Conservation (phyloP, 1,140 invertebrate species). For the Centruroides sculpturatus region DNA sequence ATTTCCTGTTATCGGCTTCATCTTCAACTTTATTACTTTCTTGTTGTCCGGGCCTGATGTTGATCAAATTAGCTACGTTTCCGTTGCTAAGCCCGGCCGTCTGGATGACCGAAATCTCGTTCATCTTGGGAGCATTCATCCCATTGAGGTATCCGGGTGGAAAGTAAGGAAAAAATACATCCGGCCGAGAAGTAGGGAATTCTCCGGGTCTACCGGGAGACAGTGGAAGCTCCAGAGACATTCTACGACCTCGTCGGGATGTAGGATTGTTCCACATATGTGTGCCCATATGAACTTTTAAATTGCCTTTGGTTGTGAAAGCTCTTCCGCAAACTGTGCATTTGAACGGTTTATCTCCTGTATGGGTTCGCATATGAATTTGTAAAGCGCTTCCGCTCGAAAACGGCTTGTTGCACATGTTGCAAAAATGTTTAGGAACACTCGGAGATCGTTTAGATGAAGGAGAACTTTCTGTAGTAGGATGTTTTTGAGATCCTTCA, state of each 20-base stretch:
- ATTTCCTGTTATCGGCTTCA: not conserved
- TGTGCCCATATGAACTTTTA: constrained; percentile 97
- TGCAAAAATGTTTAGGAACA: constrained; percentile 78
- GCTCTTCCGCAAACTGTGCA: constrained; percentile 47
- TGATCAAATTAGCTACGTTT: constrained; percentile 30
- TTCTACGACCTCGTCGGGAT: constrained; percentile 75
- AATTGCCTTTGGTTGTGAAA: constrained; percentile 79
- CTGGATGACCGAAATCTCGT: constrained; percentile 48
- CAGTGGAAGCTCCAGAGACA: constrained; percentile 79
- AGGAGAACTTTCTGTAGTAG: too few relatives aligned
- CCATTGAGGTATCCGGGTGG: constrained; percentile 29
- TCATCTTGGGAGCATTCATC: constrained; percentile 33
- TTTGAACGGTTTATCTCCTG: constrained; percentile 23
- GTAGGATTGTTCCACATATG: constrained; percentile 93
- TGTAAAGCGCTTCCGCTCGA: constrained; percentile 20
- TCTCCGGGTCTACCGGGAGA: constrained; percentile 55
- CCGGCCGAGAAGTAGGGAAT: constrained; percentile 58
- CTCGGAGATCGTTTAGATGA: constrained; percentile 30
- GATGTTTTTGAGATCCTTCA: too few relatives aligned
- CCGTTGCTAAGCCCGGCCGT: constrained; percentile 27
- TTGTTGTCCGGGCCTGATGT: constrained; percentile 17
- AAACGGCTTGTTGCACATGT: constrained; percentile 78
- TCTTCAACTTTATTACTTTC: not conserved
- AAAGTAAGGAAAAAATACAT: constrained; percentile 64
- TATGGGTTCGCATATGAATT: constrained; percentile 20